phyloP scores from a whole-genome alignment of 1,140 invertebrate species.

The Geopemphigus sp. region DNA sequence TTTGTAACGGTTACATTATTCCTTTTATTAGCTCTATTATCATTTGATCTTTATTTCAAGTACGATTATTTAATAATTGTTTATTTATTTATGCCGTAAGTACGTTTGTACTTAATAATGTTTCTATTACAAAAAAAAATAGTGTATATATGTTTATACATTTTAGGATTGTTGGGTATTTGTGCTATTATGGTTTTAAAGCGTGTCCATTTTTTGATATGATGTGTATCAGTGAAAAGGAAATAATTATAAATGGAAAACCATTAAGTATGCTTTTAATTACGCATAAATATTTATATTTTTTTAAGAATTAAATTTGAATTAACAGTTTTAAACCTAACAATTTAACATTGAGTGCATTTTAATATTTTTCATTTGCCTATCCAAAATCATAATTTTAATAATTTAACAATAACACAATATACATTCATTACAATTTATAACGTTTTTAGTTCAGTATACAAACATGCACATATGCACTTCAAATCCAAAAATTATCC shows the following conservation, averaged over 20 bases:
- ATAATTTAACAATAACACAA: too few relatives aligned
- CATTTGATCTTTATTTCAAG: constrained; percentile 40
- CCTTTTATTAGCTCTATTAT: constrained; percentile 30
- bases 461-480: constrained; percentile 66
- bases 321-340: not conserved
- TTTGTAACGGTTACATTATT: constrained; percentile 30
- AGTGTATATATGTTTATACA: not conserved
- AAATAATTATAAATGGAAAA: constrained; percentile 45
- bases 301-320: not conserved
- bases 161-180: constrained; percentile 25
- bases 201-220: constrained; percentile 44
- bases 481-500: constrained; percentile 67
- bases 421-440: not conserved
- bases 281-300: not conserved
- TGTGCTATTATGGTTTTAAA: constrained; percentile 41
- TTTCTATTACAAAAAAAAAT: not conserved
- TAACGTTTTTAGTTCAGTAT: constrained; percentile 35
- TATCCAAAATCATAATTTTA: too few relatives aligned
- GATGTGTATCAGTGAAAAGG: constrained; percentile 45
- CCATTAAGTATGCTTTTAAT: constrained; percentile 21
- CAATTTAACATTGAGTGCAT: too few relatives aligned
- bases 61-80: constrained; percentile 38
- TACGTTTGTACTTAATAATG: not conserved
- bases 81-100: constrained; percentile 46
- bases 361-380: too few relatives aligned